Evolutionary conservation across 2,888 invertebrate genomes (phyloP), one percentile per base, ranked within the genome.

Genomic region (Trimorus sp.): DNA sequence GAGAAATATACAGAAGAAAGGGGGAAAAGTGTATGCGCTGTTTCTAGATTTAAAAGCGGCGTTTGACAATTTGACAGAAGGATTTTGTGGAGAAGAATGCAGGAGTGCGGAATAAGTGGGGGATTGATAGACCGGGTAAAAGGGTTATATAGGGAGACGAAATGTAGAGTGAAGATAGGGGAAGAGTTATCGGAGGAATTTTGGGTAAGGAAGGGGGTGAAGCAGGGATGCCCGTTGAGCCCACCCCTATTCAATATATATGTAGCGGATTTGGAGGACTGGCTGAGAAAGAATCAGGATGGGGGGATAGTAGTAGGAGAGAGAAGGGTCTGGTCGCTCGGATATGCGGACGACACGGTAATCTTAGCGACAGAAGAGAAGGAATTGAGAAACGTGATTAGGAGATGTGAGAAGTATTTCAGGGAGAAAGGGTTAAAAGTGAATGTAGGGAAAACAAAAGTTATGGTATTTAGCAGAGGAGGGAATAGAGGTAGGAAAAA

Each of bases 171-270:
- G 9, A 70, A 38, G 16, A 7, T 16, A 37, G 16, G 54, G 40
- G 4, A 36, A 12, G 6, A 7, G 7, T 7, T 66, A 53, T 8
- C 12, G 37, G n/a, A 26, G 26, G 54, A 15, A 36, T 66, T 66
- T 38, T 53, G 60, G 54, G 38, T 37, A 26, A 36, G 15, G 15
- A 73, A 63, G 14, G 89, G 89, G 5, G 89, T 91, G 0, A 85
- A 85, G 4, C 90, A 90, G 82, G 90, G 89, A 0, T 87, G 87
- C 78, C 90, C 91, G 0, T 71, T 90, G 0, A 89, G 88, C 79
- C 89, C 90, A 0, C 83, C 89, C 5, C 48, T 90, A 0, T 92
- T 91, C 80, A 89, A 91, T 84, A 68, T 92, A 6, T 74, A 49
- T 49, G 9, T 74, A 7, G 54, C 63, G 2, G 63, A 74, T 56